These are phyloP conservation scores for Eulemur albifrons DNA, from an alignment of 2,797 vertebrate species.

Conservation along the genomic window DNA sequence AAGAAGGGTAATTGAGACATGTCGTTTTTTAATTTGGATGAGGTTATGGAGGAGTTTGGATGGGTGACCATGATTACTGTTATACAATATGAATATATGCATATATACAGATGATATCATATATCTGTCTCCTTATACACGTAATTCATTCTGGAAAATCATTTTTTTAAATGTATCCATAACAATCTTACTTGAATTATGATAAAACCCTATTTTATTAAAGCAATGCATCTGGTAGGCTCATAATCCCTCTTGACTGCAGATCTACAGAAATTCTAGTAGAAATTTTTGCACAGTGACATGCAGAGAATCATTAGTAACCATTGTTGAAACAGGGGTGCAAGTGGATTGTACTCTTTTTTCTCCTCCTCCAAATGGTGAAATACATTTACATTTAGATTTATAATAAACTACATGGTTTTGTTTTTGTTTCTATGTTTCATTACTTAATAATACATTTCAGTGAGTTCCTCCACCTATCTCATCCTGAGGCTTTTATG, in stretches of 20 bases:
- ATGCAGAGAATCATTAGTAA: background rate
- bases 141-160: background rate
- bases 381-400: conserved; percentile 27
- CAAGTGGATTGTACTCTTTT: background rate
- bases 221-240: background rate
- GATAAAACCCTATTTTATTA: conserved; percentile 3
- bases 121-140: background rate
- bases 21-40: background rate
- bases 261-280: background rate
- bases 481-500: conserved; percentile 49
- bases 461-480: background rate
- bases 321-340: background rate
- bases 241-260: background rate
- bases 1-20: background rate
- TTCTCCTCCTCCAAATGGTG: background rate
- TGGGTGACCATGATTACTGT: background rate
- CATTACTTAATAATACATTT: conserved; percentile 56
- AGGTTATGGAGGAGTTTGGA: background rate
- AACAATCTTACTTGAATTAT: conserved; percentile 10
- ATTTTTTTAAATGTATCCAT: background rate
- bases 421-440: conserved; percentile 65
- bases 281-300: background rate
- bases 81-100: background rate
- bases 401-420: background rate
- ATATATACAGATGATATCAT: background rate